Evolutionary conservation across 2,797 vertebrate genomes (phyloP).

Genomic region (Parotocinclus haroldoi): DNA sequence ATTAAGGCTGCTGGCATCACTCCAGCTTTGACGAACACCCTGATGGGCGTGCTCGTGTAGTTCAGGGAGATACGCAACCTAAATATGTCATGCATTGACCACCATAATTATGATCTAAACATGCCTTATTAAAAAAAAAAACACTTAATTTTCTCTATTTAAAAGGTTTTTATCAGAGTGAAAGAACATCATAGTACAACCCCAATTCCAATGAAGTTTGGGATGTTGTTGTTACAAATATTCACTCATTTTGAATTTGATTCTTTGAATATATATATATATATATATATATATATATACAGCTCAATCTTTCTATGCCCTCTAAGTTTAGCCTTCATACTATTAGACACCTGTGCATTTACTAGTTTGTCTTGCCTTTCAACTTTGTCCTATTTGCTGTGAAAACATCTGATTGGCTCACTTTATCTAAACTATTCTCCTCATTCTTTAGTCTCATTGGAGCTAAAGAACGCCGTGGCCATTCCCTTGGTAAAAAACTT

Average conservation of each 20-base stretch:
- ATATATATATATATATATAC: too few species aligned
- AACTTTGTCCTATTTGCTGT: slow-evolving; percentile 40
- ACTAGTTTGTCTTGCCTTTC: neutral
- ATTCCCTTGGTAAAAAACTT: slow-evolving; percentile 35
- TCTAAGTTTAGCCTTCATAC: slow-evolving; percentile 48
- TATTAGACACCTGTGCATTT: neutral
- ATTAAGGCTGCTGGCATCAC: slow-evolving; percentile 18
- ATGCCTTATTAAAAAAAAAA: too few species aligned
- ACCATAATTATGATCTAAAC: too few species aligned
- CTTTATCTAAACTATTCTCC: slow-evolving; percentile 20
- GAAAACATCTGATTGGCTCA: slow-evolving; percentile 27
- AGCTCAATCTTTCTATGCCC: too few species aligned
- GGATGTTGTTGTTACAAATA: too few species aligned
- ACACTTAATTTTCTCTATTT: too few species aligned
- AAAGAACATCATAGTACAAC: too few species aligned
- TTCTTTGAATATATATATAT: too few species aligned
- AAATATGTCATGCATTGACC: too few species aligned
- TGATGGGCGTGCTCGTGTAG: neutral
- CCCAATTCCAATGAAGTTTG: too few species aligned
- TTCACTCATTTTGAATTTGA: too few species aligned
- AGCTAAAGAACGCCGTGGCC: slow-evolving; percentile 14
- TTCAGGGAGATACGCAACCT: too few species aligned
- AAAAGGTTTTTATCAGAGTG: neutral
- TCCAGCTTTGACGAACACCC: slow-evolving; percentile 39
- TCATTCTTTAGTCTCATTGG: slow-evolving; percentile 33